Percentiles rank a stretch among this genome's conserved stretches.
Conservation (phyloP, 2,888 invertebrate species). For the Sisyra terminalis region DNA sequence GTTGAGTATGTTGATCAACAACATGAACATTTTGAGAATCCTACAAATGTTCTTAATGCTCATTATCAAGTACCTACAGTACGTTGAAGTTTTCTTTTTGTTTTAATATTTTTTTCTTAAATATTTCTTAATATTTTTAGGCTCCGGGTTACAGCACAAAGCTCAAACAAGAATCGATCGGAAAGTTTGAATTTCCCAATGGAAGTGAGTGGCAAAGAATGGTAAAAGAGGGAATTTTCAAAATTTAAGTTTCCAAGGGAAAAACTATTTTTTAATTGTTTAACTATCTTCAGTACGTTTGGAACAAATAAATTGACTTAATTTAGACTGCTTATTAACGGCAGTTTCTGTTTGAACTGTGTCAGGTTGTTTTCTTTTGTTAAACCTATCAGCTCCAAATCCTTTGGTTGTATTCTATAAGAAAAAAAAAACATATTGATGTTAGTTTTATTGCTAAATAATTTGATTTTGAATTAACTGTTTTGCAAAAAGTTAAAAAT, state of each 20-base stretch:
- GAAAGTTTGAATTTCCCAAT: conserved; percentile 54
- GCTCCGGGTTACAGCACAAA: conserved; percentile 69
- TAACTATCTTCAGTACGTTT: conserved; percentile 16
- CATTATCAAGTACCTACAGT: conserved; percentile 62
- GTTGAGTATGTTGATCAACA: conserved; percentile 83
- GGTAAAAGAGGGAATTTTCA: no score
- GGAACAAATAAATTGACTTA: conserved; percentile 31
- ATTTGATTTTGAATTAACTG: not conserved
- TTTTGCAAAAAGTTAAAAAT: no score
- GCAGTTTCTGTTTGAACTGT: conserved; percentile 17
- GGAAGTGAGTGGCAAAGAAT: conserved; percentile 56
- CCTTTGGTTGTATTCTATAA: not conserved
- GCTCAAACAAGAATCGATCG: conserved; percentile 48
- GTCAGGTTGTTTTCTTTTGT: conserved; percentile 13
- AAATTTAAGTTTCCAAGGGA: no score
- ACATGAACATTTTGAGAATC: conserved; percentile 72
- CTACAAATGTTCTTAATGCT: conserved; percentile 50
- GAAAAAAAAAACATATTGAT: not conserved
- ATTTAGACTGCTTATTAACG: conserved; percentile 32
- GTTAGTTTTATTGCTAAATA: not conserved
- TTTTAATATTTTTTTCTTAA: not conserved
- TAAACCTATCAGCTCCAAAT: not conserved
- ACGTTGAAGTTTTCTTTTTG: conserved; percentile 8
- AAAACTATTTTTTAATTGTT: no score
- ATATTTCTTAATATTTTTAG: conserved; percentile 25